Evolutionary conservation across 2,113 vertebrate species (phyloP).

Genomic region (Xiphophorus couchianus): DNA sequence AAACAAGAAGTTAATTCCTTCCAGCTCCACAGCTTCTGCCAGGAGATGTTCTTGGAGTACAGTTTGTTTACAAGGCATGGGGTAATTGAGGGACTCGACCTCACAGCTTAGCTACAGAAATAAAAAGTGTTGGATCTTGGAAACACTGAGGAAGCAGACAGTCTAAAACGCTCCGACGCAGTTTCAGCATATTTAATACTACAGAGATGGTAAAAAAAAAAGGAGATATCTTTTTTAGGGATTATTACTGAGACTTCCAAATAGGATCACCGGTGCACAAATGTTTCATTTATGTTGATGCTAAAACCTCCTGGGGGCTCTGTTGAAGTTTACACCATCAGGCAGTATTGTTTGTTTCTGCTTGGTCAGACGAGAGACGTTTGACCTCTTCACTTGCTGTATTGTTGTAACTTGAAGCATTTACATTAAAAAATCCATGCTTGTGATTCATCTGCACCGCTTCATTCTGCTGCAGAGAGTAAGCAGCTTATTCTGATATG

Average conservation of each 20-base stretch:
- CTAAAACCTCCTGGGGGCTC: constrained; percentile 32
- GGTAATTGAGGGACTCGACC: constrained; percentile 62
- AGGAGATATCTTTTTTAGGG: constrained; percentile 4
- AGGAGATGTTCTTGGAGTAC: constrained; percentile 65
- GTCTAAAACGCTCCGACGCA: constrained; percentile 44
- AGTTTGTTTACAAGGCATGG: constrained; percentile 72
- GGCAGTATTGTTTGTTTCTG: constrained; percentile 2
- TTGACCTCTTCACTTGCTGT: neutral
- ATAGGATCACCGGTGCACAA: constrained; percentile 27
- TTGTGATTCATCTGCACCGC: neutral
- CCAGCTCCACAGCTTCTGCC: constrained; percentile 47
- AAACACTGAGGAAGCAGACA: constrained; percentile 51
- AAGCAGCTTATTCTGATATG: constrained; percentile 1
- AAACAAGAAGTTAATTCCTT: constrained; percentile 51
- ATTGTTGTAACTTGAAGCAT: neutral
- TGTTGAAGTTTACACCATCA: neutral
- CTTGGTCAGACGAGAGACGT: constrained; percentile 1
- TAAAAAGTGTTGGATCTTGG: constrained; percentile 51
- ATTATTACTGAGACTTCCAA: constrained; percentile 26
- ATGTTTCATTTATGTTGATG: constrained; percentile 20
- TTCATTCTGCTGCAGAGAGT: constrained; percentile 3
- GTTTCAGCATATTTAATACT: constrained; percentile 9
- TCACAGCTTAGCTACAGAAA: constrained; percentile 55
- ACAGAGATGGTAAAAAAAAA: neutral
- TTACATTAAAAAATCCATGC: constrained; percentile 7